phyloP scores from a whole-genome alignment of 2,888 invertebrate genomes.

The Drosophila pseudotalamancana region DNA sequence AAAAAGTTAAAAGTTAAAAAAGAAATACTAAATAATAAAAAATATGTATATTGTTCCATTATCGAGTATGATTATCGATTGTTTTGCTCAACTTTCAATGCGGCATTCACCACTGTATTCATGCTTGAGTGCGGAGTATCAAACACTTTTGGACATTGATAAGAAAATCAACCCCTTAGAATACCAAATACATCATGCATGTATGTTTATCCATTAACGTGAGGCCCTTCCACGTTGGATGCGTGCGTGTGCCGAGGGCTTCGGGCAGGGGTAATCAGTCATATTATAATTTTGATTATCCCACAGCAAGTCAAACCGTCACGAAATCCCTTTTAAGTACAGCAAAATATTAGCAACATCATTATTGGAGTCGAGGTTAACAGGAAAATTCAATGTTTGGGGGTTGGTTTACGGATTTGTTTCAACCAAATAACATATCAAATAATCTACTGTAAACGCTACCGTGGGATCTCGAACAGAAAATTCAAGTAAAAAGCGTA shows the following conservation, averaged over 20 bases:
- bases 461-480: background rate
- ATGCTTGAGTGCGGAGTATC: conserved; percentile 3
- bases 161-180: conserved; percentile 43
- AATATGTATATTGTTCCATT: background rate
- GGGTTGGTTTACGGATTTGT: conserved; percentile 15
- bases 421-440: conserved; percentile 1
- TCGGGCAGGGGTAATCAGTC: conserved; percentile 81
- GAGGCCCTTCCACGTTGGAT: conserved; percentile 43
- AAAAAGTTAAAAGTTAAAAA: background rate
- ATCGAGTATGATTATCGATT: background rate
- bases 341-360: conserved; percentile 57
- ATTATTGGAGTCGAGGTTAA: conserved; percentile 33
- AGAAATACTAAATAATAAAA: background rate
- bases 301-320: conserved; percentile 83
- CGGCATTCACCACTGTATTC: conserved; percentile 9
- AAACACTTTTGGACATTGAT: conserved; percentile 12
- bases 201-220: conserved; percentile 40
- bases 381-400: conserved; percentile 16
- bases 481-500: background rate
- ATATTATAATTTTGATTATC: conserved; percentile 84
- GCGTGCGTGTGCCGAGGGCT: conserved; percentile 52
- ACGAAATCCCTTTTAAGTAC: conserved; percentile 77
- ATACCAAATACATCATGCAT: conserved; percentile 37
- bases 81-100: background rate
- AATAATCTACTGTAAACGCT: background rate